Conservation (phyloP, 2,888 invertebrate species). For the Dromius quadrimaculatus region DNA sequence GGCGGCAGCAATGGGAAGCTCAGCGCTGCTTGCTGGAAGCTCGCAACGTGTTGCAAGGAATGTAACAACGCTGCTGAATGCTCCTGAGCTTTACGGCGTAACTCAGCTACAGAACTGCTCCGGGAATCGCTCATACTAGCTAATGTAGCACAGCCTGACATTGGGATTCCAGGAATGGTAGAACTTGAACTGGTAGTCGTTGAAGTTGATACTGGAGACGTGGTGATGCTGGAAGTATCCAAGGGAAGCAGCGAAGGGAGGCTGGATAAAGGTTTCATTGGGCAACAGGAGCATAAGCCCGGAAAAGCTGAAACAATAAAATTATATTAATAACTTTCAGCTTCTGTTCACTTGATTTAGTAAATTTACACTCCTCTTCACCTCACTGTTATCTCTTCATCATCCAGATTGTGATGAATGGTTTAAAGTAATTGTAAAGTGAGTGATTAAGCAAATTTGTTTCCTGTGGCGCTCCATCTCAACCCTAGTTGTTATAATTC, state of each 20-base stretch:
- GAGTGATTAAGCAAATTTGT: conserved; percentile 46
- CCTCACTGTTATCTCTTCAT: background rate
- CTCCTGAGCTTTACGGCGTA: conserved; percentile 93
- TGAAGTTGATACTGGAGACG: conserved; percentile 61
- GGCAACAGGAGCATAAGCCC: conserved; percentile 84
- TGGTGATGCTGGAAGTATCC: conserved; percentile 53
- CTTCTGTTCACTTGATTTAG: background rate
- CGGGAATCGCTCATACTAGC: too few relatives aligned
- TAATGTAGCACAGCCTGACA: conserved; percentile 58
- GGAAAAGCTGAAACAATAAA: conserved; percentile 74
- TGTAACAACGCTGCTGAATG: conserved; percentile 91
- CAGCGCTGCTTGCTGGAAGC: conserved; percentile 73
- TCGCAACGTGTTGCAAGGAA: conserved; percentile 76
- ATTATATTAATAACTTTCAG: background rate
- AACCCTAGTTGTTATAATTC: conserved; percentile 4
- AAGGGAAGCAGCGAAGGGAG: conserved; percentile 61
- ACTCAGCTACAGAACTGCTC: conserved; percentile 90
- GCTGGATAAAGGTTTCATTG: conserved; percentile 72
- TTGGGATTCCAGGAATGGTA: conserved; percentile 61
- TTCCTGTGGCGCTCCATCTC: conserved; percentile 6
- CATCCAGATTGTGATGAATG: conserved; percentile 39
- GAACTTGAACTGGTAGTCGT: conserved; percentile 54
- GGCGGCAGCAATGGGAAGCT: conserved; percentile 70
- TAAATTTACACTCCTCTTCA: too few relatives aligned
- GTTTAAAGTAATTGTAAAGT: conserved; percentile 48